phyloP scores from a whole-genome alignment of 2,888 invertebrate species.

The Caenorhabditis sp. region DNA sequence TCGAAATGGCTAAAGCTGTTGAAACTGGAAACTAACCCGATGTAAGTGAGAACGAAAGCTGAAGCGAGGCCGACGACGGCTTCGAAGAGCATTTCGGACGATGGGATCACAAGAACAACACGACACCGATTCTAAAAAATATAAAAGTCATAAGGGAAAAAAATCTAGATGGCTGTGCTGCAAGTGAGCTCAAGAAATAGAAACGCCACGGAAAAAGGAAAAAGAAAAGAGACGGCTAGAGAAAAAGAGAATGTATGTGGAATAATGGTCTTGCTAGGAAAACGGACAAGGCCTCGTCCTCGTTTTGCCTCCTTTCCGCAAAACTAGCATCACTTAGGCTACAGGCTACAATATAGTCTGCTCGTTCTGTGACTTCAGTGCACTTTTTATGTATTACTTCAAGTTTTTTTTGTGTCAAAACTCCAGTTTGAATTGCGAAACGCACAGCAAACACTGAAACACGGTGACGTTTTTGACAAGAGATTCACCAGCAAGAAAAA shows the following conservation, averaged over 20 bases:
- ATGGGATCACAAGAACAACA: constrained; percentile 31
- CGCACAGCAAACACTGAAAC: too few relatives aligned
- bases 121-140: constrained; percentile 49
- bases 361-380: constrained; percentile 33
- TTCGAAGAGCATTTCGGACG: constrained; percentile 43
- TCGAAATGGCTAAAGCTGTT: neutral
- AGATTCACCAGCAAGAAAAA: too few relatives aligned
- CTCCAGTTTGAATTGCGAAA: constrained; percentile 8
- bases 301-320: constrained; percentile 49
- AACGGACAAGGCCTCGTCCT: constrained; percentile 42
- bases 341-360: constrained; percentile 53
- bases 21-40: constrained; percentile 51
- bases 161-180: constrained; percentile 24
- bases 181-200: constrained; percentile 27
- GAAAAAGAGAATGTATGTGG: constrained; percentile 27
- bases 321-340: constrained; percentile 46
- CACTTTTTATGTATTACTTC: constrained; percentile 23
- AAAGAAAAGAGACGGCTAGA: constrained; percentile 35
- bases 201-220: constrained; percentile 7
- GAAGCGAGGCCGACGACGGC: constrained; percentile 50
- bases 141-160: constrained; percentile 11
- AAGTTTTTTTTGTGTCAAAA: constrained; percentile 7
- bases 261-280: constrained; percentile 61
- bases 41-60: constrained; percentile 44
- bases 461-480: too few relatives aligned